Base-by-base conservation (phyloP, 64 coral and sea anemone genomes). In the Cladopsammia gracilis region DNA sequence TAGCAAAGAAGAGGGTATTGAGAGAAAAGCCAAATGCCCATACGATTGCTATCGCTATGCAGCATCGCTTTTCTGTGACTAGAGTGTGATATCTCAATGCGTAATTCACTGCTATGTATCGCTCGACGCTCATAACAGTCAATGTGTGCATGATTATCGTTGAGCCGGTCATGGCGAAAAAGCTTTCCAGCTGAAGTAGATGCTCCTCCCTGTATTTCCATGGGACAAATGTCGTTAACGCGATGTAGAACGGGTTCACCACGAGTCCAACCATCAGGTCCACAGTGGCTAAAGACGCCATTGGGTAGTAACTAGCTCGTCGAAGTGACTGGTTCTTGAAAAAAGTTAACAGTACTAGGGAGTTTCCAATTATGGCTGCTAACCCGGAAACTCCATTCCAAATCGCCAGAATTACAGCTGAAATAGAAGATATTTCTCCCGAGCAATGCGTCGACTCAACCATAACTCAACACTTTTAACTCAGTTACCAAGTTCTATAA, bases 11-110 rank as follows among this genome's bases (percentile, higher is more conserved):
- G 9, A 72, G 44, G 22, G 89, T 3, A 46, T 79, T 73, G 54
- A 91, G 58, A 34, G 57, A 48, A 42, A 91, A 75, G 7, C 66
- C 78, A 7, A 91, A 91, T 15, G 72, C 2, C 89, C 89, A 91
- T 18, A 83, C 59, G 16, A 64, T 45, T 48, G 43, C 18, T 2
- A 83, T 70, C 16, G 66, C 52, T 4, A 83, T 62, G 25, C 15
- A 46, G 69, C 68, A 73, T 45, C 89, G 89, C 16, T 73, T 71
- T 18, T 52, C 80, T 23, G 89, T 91, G 11, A 91, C 79, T 7
- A 91, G 7, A 25, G 58, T 72, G 16, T 10, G 52, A 67, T 91
- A 91, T 11, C 78, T 82, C 53, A 91, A 10, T 9, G 89, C 13
- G 48, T 56, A 64, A 6, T 12, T 91, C 8, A 91, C 78, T 0